These are phyloP conservation scores for Petaurus breviceps DNA, from an alignment of 2,113 vertebrate genomes.

Conservation along the genomic window DNA sequence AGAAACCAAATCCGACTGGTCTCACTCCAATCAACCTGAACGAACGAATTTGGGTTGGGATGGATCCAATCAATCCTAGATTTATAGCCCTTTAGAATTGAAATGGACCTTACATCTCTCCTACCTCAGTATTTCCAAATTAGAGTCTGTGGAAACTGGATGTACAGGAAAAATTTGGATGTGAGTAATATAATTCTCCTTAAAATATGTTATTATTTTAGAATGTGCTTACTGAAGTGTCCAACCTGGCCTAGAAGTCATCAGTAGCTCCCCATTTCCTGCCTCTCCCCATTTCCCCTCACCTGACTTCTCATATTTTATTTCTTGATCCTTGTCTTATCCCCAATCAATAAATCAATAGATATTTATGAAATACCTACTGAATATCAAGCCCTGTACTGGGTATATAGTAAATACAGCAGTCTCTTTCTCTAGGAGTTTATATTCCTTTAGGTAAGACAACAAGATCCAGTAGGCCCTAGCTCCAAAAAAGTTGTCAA, in stretches of 20 bases:
- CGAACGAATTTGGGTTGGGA: background rate
- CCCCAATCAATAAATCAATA: background rate
- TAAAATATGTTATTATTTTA: background rate
- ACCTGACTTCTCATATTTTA: background rate
- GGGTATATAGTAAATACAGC: slow-evolving; percentile 2
- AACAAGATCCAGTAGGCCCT: background rate
- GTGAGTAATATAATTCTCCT: background rate
- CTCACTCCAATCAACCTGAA: background rate
- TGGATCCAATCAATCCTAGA: background rate
- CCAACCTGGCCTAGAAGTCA: background rate
- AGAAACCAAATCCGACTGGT: background rate
- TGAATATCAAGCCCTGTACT: background rate
- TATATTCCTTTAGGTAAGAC: background rate
- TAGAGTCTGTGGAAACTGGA: background rate
- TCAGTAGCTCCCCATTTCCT: background rate
- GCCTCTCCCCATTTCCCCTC: background rate
- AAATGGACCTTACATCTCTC: background rate
- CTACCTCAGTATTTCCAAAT: background rate
- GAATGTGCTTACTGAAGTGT: background rate
- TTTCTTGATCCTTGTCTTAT: background rate
- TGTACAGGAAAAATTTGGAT: background rate
- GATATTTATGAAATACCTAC: background rate
- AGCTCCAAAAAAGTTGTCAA: background rate
- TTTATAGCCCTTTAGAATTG: background rate
- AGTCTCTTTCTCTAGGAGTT: background rate